phyloP scores from a whole-genome alignment of 2,888 invertebrate genomes.

The Caenorhabditis becei region DNA sequence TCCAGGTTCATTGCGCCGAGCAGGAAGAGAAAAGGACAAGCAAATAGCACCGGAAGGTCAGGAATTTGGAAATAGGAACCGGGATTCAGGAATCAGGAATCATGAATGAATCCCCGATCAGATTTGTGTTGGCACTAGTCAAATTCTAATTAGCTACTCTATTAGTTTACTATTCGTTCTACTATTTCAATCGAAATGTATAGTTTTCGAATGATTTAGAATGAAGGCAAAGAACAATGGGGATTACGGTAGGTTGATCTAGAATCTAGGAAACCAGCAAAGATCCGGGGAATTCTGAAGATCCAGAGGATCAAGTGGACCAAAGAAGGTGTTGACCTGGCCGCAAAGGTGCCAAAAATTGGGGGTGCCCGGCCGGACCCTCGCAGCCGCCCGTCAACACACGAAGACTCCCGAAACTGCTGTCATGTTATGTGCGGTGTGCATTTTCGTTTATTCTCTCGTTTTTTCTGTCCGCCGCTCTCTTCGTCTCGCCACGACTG shows the following conservation, averaged over 20 bases:
- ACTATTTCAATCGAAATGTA: too few relatives aligned
- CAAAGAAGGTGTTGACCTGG: constrained; percentile 37
- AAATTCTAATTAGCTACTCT: too few relatives aligned
- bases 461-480: constrained; percentile 34
- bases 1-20: too few relatives aligned
- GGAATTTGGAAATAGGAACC: too few relatives aligned
- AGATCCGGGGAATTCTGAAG: background rate
- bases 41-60: too few relatives aligned
- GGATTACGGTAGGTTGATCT: constrained; percentile 4
- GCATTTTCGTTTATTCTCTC: constrained; percentile 61
- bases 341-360: constrained; percentile 43
- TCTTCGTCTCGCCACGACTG: constrained; percentile 34
- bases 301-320: background rate
- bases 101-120: too few relatives aligned
- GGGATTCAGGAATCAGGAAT: too few relatives aligned
- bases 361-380: constrained; percentile 14
- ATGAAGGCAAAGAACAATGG: background rate
- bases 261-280: too few relatives aligned
- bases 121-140: too few relatives aligned
- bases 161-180: too few relatives aligned
- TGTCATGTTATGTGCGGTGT: constrained; percentile 61
- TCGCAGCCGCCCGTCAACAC: constrained; percentile 44
- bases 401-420: constrained; percentile 51
- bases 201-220: too few relatives aligned
- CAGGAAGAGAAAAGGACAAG: too few relatives aligned